Conservation (phyloP, 2,888 invertebrate species). For the Pollenia griseotomentosa region DNA sequence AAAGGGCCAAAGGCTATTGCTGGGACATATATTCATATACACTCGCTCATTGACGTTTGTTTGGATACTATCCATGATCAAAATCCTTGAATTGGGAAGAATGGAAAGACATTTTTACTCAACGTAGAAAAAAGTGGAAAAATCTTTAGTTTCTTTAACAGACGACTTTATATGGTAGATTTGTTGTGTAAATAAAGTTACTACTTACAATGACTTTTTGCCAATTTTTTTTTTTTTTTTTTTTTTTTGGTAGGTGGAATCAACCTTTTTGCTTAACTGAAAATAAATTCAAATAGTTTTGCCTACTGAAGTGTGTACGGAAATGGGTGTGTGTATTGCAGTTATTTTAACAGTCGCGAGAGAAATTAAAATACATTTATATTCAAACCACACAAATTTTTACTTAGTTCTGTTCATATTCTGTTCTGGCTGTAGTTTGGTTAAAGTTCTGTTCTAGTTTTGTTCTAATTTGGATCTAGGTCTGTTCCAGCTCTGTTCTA, state of each 20-base stretch:
- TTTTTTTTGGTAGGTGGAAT: not conserved
- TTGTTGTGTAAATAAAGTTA: slow-evolving; percentile 55
- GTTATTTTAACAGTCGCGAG: slow-evolving; percentile 6
- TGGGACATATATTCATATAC: slow-evolving; percentile 46
- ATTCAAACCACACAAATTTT: too few relatives aligned
- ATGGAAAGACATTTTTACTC: slow-evolving; percentile 26
- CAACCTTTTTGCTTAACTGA: slow-evolving; percentile 49
- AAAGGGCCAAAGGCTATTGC: slow-evolving; percentile 66
- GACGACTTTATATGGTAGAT: slow-evolving; percentile 49
- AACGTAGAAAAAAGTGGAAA: slow-evolving; percentile 5
- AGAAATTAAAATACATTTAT: not conserved
- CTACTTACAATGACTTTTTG: slow-evolving; percentile 23
- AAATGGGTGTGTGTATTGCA: not conserved
- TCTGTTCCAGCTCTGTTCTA: too few relatives aligned
- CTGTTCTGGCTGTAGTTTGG: too few relatives aligned
- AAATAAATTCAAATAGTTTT: slow-evolving; percentile 59
- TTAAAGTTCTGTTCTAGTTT: too few relatives aligned
- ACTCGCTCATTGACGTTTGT: not conserved
- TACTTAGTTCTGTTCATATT: too few relatives aligned
- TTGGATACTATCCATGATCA: not conserved
- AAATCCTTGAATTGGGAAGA: slow-evolving; percentile 21
- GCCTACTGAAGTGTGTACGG: not conserved
- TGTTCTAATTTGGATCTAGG: too few relatives aligned
- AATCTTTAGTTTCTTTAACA: slow-evolving; percentile 34
- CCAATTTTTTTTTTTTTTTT: slow-evolving; percentile 30